Evolutionary conservation across 2,113 vertebrate genomes (phyloP).

Genomic region (Ramphastos sulfuratus): DNA sequence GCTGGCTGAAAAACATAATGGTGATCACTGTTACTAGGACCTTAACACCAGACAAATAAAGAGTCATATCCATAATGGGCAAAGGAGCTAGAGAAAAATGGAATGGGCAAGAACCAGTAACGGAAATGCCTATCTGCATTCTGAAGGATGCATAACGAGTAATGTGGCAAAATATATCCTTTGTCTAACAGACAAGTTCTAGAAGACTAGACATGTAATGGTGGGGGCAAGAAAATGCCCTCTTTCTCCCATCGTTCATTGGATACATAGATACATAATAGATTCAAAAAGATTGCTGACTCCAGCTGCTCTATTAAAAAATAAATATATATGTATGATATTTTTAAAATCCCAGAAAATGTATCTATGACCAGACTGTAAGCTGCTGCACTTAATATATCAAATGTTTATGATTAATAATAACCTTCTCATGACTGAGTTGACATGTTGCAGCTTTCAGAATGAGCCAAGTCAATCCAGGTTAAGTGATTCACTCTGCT

Average conservation of each 20-base stretch:
- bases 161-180: background rate
- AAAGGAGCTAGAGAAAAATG: background rate
- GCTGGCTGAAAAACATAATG: background rate
- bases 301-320: background rate
- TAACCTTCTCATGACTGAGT: background rate
- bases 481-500: slow-evolving; percentile 49
- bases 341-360: background rate
- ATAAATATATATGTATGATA: background rate
- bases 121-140: background rate
- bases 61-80: background rate
- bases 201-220: background rate
- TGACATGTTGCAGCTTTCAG: background rate
- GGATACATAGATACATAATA: background rate
- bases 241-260: background rate
- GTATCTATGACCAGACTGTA: background rate
- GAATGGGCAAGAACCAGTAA: background rate
- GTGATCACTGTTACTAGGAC: background rate
- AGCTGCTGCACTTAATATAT: background rate
- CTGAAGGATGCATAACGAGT: background rate
- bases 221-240: background rate
- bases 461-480: slow-evolving; percentile 36
- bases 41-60: background rate
- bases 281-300: background rate
- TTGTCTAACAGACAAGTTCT: background rate
- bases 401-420: slow-evolving; percentile 3